Evolutionary conservation across 2,113 vertebrate species (phyloP).

Genomic region (Gallinago jamesoni): DNA sequence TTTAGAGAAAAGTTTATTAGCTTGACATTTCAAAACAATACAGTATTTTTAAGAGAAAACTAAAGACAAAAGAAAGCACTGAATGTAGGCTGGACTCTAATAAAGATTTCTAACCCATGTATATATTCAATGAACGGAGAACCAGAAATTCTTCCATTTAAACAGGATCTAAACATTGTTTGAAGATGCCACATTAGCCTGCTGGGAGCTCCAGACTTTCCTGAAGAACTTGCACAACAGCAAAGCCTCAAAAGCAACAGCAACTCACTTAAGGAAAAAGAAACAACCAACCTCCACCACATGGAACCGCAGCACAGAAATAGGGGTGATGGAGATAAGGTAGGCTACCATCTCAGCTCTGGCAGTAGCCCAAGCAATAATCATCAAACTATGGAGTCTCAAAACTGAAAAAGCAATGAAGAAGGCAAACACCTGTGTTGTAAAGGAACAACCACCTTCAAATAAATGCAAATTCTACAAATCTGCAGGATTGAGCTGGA

Average conservation of each 20-base stretch:
- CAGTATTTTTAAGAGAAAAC: not conserved
- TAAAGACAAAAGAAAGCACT: not conserved
- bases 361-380: not conserved
- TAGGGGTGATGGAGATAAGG: not conserved
- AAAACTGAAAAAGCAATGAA: not conserved
- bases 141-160: not conserved
- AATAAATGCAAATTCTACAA: not conserved
- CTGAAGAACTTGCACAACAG: not conserved
- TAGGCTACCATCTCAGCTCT: not conserved
- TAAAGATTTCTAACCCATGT: not conserved
- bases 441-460: not conserved
- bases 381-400: not conserved
- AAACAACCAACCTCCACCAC: not conserved
- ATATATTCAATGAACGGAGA: not conserved
- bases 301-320: not conserved
- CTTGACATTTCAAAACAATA: slow-evolving; percentile 28
- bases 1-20: not conserved
- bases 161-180: not conserved
- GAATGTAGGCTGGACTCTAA: not conserved
- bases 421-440: not conserved
- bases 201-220: not conserved
- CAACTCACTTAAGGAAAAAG: not conserved
- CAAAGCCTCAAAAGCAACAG: not conserved
- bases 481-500: not conserved
- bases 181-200: not conserved